Conservation (phyloP, 2,888 invertebrate species). For the Diaperis boleti region DNA sequence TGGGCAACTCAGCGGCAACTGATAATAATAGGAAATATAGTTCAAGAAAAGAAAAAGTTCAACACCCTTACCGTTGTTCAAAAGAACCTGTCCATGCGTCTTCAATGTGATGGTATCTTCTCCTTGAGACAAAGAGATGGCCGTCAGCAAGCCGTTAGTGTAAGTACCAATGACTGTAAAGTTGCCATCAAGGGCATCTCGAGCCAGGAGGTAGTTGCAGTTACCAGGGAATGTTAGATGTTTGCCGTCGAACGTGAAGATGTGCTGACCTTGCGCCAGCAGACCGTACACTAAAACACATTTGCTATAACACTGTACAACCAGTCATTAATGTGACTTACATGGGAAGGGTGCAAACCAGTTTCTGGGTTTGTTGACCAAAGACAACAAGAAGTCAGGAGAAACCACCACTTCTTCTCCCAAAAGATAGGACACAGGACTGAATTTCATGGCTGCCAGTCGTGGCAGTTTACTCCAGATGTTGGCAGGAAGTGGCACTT, state of each 20-base stretch:
- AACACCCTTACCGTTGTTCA: conserved; percentile 71
- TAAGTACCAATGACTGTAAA: conserved; percentile 85
- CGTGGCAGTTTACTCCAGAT: conserved; percentile 69
- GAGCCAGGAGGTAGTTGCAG: conserved; percentile 87
- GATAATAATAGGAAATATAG: conserved; percentile 58
- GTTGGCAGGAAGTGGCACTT: conserved; percentile 37
- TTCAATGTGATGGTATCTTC: conserved; percentile 71
- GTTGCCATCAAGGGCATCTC: conserved; percentile 87
- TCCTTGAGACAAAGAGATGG: conserved; percentile 78
- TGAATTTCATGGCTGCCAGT: conserved; percentile 71
- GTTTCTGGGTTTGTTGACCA: conserved; percentile 69
- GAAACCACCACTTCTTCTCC: conserved; percentile 73
- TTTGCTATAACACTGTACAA: too few relatives aligned
- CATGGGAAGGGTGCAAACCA: conserved; percentile 76
- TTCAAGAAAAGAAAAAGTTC: background rate
- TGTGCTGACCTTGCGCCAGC: conserved; percentile 83
- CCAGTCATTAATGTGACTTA: conserved; percentile 66
- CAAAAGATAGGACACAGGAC: conserved; percentile 72
- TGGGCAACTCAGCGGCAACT: conserved; percentile 78
- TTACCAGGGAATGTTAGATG: conserved; percentile 84
- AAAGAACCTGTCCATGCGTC: conserved; percentile 71
- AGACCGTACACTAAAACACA: conserved; percentile 74
- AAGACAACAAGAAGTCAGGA: conserved; percentile 68
- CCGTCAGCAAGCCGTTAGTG: conserved; percentile 75
- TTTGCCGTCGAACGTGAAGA: conserved; percentile 90